Evolutionary conservation across 1,140 invertebrate genomes (phyloP).

Genomic region (Drosophila pseudoobscura): DNA sequence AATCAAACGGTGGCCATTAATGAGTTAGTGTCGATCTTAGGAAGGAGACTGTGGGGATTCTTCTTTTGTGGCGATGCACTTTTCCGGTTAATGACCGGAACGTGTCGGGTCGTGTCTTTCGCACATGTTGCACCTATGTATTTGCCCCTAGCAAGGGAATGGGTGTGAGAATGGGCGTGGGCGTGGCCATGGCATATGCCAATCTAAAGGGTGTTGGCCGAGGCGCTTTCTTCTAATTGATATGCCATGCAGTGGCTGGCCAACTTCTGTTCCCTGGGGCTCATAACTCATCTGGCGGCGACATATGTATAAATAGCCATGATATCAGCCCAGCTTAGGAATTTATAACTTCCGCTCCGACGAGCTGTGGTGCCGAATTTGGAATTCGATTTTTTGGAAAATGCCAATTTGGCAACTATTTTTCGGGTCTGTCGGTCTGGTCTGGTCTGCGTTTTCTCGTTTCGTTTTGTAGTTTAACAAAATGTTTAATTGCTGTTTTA

Average conservation of each 20-base stretch:
- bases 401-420: conserved; percentile 60
- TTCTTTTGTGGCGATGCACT: conserved; percentile 59
- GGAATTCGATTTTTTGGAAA: conserved; percentile 31
- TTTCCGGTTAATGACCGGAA: conserved; percentile 77
- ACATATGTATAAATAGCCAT: conserved; percentile 60
- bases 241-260: conserved; percentile 48
- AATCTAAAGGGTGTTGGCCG: conserved; percentile 56
- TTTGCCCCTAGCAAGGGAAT: neutral
- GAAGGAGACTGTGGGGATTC: neutral
- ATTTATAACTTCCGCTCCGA: conserved; percentile 71
- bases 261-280: conserved; percentile 47
- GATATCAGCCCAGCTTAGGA: conserved; percentile 63
- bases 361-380: conserved; percentile 21
- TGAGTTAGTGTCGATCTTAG: conserved; percentile 18
- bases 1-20: conserved; percentile 75
- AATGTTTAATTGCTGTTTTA: conserved; percentile 73
- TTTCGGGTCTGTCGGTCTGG: conserved; percentile 17
- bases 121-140: conserved; percentile 46
- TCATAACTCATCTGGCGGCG: conserved; percentile 53
- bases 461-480: conserved; percentile 49
- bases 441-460: neutral
- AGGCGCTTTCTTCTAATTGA: conserved; percentile 76
- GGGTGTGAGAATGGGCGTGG: conserved; percentile 11
- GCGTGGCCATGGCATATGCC: conserved; percentile 33
- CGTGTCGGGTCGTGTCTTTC: conserved; percentile 20